Base-by-base conservation (phyloP, 2,888 invertebrate species). In the Synergus gifuensis region DNA sequence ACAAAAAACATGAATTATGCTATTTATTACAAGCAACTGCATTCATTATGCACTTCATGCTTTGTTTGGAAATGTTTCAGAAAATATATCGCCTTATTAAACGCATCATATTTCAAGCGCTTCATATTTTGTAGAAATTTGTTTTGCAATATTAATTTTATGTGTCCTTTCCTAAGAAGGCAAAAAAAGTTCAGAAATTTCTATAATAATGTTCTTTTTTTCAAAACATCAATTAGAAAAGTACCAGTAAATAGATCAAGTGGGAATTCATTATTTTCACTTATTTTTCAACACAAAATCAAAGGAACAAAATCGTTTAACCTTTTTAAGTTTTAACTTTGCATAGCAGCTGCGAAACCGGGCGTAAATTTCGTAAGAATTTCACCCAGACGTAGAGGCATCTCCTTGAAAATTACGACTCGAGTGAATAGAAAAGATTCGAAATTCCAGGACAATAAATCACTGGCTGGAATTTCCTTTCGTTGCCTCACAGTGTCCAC, bases 1-100 rank as follows among this genome's bases (percentile, higher is more conserved):
- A 73, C 73, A 73, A 73, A 73, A 66, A 73, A 73, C 28, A 73
- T 73, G 54, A 73, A 73, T 73, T 58, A 54, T 73, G 73, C 73
- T 73, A 73, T 73, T 73, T 73, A 73, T 54, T 73, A 73, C 54
- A 14, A 40, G 40, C 49, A 4, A 73, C 54, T 73, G 49, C 73
- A 49, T 73, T 73, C 54, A 73, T 73, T 73, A 73, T 22, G 40
- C 28, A 4, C 36, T 73, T 40, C n/a, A 54, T 73, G 73, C 73
- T 58, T 73, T 73, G 73, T 73, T 54, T 36, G 73, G 54, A 73
- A 73, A 54, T 36, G n/a, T 73, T 73, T 54, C 49, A 36, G 73
- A 49, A 73, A 54, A 73, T 73, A 54, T 54, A 73, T 73, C 73
- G 54, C 73, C 49, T 54, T 73, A 73, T 73, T 73, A 73, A 49